Evolutionary conservation across 2,113 vertebrate genomes (phyloP), one percentile per base, ranked within the genome.

Genomic region (Calcarius ornatus): DNA sequence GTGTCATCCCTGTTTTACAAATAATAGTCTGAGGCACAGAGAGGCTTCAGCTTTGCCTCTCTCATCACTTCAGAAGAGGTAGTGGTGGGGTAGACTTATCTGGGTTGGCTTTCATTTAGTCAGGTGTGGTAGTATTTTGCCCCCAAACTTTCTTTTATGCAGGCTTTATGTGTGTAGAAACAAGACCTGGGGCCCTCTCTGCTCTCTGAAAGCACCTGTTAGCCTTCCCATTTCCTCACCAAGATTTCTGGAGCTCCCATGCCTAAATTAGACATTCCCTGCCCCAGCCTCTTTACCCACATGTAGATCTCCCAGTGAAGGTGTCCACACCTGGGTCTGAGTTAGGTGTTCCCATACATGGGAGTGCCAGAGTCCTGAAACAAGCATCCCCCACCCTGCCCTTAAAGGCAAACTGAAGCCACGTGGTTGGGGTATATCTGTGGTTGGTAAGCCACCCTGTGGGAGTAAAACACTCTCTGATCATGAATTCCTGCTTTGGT

Each of bases 401-500:
- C 8, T 71, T 64, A 61, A 71, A 90, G 69, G 31, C 72, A 81
- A 33, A 75, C 18, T 63, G 59, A 72, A 91, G 15, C 59, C 60
- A 5, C 1, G 0, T 75, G 22, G 20, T 60, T 88, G 70, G 54
- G 61, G 31, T 54, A 19, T 92, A 91, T 56, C 81, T 65, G 66
- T 83, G 45, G 42, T 37, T 90, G 77, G 70, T 64, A 88, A 95
- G 75, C 30, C 63, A 85, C 33, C 6, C 76, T 68, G 42, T 79
- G 78, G 86, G 93, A 69, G 60, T 61, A 81, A 81, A 94, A 80
- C 31, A 72, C 48, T 33, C 38, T 75, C 57, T 65, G 73, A 64
- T 84, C 24, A 19, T 66, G 64, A 92, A 93, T 77, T 93, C 48
- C 53, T 90, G 80, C 86, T 88, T 94, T 90, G 38, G 45, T 91